Evolutionary conservation across 2,888 invertebrate species (phyloP), one percentile per base, ranked within the genome.

Genomic region (Oligia fasciuncula): DNA sequence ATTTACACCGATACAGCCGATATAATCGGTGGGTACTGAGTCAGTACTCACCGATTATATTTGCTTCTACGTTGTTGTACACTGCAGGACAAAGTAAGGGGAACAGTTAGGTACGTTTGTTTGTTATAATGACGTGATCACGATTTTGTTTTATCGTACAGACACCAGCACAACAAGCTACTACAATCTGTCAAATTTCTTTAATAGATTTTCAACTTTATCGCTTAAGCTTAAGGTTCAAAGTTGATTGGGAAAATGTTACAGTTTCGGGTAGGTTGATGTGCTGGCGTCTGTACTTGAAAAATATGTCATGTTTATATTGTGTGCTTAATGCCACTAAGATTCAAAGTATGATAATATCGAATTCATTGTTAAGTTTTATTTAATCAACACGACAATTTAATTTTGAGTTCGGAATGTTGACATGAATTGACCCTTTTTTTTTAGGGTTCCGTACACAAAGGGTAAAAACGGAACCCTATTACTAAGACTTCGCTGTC

Each of bases 21-120:
- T 29, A 29, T 29, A 29, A 29, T 29, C 29, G 29, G 29, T 29
- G 29, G 29, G 29, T 29, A 29, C 29, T 29, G 29, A 29, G 29
- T 29, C 29, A 29, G 29, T 65, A 57, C 71, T 80, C 84, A 60
- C 80, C 84, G 92, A 92, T 93, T 90, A 86, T 91, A 91, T 93
- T 91, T 82, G 73, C 77, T 73, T 66, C 62, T 76, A 29, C 60
- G 29, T 46, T 65, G 60, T 74, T 82, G 78, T 84, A 81, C 74
- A 89, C 74, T 81, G 74, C 8, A 57, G 80, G 72, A 67, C 86
- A 86, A 9, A 69, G 77, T 84, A 72, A 85, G 29, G 43, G 63
- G 35, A 8, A 67, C 35, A 60, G 5, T 8, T 43, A 14, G n/a
- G 6, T 62, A 62, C 49, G 49, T 49, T 14, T 17, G 49, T 40